Base-by-base conservation (phyloP, 2,888 invertebrate genomes). In the Glyphotaelius pellucidus region DNA sequence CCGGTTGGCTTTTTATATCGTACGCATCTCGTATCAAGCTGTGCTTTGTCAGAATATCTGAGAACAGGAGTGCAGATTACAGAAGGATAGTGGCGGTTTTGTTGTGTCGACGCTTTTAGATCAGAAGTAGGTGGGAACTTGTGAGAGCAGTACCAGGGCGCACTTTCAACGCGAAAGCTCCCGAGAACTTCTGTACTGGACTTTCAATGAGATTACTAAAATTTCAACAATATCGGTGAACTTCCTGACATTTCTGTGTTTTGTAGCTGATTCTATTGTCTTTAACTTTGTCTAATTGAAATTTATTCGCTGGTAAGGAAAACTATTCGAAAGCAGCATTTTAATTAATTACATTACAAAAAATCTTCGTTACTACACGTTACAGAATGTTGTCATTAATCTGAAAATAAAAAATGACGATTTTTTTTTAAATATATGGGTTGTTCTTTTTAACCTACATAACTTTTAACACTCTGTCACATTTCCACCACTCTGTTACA, bases 61-160 rank as follows among this genome's bases (percentile, higher is more conserved):
- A 80, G 89, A 42, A 81, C 89, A 81, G 67, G 67, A 67, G 67
- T n/a, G n/a, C n/a, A n/a, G n/a, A n/a, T n/a, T n/a, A 67, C n/a
- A 67, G 25, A 67, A 67, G 25, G 67, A 67, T 89, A n/a, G 52
- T 80, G 31, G 35, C 52, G 7, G 90, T 92, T 80, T 90, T 90
- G 80, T 90, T 90, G 32, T 90, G 32, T 42, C 84, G 83, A 11
- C 90, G 32, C 42, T 89, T 86, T 83, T 92, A 90, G 90, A 92
- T 30, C 52, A 86, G 14, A 86, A 86, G 35, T 35, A 38, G 38
- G 38, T 38, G 84, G 32, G 19, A 83, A 35, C 19, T 32, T 35
- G 52, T 52, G 52, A 67, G 67, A 67, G 25, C 67, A 67, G 67
- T 67, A 67, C 67, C 67, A 67, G 25, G 2, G 25, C 11, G 67